These are phyloP conservation scores for Ctena decussata DNA, from an alignment of 2,888 invertebrate genomes.

Conservation along the genomic window DNA sequence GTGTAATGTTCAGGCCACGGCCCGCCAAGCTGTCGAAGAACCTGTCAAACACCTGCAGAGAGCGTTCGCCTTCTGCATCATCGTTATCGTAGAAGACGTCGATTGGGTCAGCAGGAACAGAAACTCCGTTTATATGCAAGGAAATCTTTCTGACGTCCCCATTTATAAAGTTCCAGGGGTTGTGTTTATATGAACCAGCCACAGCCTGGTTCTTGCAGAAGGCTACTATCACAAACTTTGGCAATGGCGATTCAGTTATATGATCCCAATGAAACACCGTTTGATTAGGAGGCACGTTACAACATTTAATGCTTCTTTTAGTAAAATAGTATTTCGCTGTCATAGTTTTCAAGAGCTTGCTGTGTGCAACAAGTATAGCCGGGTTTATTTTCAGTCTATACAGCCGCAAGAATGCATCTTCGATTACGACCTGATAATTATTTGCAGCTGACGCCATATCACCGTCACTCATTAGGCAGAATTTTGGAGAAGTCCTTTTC, in stretches of 20 bases:
- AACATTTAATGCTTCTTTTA: background rate
- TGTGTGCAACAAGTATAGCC: slow-evolving; percentile 14
- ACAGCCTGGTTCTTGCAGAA: slow-evolving; percentile 6
- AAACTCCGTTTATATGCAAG: slow-evolving; percentile 11
- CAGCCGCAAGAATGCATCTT: slow-evolving; percentile 21
- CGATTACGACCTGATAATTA: slow-evolving; percentile 19
- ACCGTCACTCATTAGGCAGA: slow-evolving; percentile 17
- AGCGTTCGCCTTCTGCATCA: background rate
- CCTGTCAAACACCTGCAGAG: background rate
- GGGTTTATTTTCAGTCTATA: slow-evolving; percentile 16
- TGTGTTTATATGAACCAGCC: background rate
- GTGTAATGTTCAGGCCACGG: background rate
- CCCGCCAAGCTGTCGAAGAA: background rate
- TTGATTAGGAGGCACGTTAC: slow-evolving; percentile 13
- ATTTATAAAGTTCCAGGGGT: slow-evolving; percentile 9
- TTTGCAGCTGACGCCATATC: background rate
- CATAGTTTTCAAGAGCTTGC: slow-evolving; percentile 13
- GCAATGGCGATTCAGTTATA: slow-evolving; percentile 3
- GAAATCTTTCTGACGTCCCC: slow-evolving; percentile 3
- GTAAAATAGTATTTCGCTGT: slow-evolving; percentile 19
- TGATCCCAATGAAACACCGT: slow-evolving; percentile 21
- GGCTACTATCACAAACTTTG: slow-evolving; percentile 16
- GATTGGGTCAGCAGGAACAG: slow-evolving; percentile 7
- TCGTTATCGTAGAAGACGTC: slow-evolving; percentile 1
- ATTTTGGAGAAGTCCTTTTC: background rate